Evolutionary conservation across 2,797 vertebrate species (phyloP).

Genomic region (Propithecus perrieri): DNA sequence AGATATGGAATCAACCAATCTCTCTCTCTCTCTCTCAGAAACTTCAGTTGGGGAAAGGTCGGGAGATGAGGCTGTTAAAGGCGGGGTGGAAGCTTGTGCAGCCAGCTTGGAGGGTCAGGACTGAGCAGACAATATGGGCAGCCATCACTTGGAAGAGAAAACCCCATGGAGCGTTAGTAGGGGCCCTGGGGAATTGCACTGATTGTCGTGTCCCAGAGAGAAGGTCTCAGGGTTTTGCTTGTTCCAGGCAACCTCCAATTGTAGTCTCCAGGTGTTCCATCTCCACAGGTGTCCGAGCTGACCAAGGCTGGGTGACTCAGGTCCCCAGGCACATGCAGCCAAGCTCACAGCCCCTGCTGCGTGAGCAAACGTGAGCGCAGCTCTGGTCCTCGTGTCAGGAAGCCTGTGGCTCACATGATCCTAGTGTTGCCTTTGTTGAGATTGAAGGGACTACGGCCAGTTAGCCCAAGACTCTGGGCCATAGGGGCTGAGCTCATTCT

Average conservation of each 20-base stretch:
- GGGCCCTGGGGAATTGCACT: not conserved
- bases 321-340: not conserved
- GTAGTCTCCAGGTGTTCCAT: not conserved
- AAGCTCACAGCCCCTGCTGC: not conserved
- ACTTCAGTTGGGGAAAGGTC: not conserved
- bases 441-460: accelerated
- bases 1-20: not conserved
- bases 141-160: not conserved
- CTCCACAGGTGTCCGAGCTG: accelerated
- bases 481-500: not conserved
- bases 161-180: accelerated
- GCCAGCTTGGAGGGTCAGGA: not conserved
- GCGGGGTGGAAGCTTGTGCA: not conserved
- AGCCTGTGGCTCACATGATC: accelerated
- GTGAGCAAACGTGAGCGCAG: accelerated
- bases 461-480: not conserved
- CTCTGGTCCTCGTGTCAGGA: not conserved
- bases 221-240: not conserved
- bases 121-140: not conserved
- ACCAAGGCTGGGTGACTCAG: not conserved
- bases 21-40: not conserved
- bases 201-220: not conserved
- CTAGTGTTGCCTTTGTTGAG: not conserved
- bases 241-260: not conserved
- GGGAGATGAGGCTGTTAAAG: not conserved